Base-by-base conservation (phyloP, 2,113 vertebrate species). In the Chionomys nivalis region DNA sequence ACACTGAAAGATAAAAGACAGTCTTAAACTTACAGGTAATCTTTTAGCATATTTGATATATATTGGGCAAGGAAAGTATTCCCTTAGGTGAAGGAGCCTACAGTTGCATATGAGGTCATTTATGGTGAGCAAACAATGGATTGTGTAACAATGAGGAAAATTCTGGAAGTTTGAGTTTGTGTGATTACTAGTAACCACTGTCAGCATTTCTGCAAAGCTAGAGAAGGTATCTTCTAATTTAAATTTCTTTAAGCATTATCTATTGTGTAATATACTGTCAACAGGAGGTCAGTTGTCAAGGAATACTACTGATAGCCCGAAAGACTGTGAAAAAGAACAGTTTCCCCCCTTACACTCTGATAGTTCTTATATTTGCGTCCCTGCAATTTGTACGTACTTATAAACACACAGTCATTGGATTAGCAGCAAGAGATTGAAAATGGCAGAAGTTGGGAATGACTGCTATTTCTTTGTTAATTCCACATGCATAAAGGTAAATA, bases 401-500 rank as follows among this genome's bases (percentile, higher is more conserved):
- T 96, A 96, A 78, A 49, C 47, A 97, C 96, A 94, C 82, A 89
- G 86, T 94, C 93, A 95, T 93, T 98, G 96, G 97, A 98, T 89
- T 97, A 98, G 95, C 96, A 95, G 89, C 97, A 96, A 96, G 93
- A 98, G 89, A 97, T 95, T 98, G 97, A 97, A 97, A 98, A 98
- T 98, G 98, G 94, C 97, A 97, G 97, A 98, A 97, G 96, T 96
- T 98, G 98, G 98, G 87, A 97, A 98, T 97, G 97, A 98, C 96
- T 98, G 97, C 97, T 98, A 97, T 98, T 98, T 98, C 97, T 98
- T 97, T 98, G 96, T 96, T 94, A 96, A 97, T 98, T 98, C 97
- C 92, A 97, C 97, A 77, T 97, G 97, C 28, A 65, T 97, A 95
- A 98, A 98, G 98, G 98, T 98, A 98, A 98, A 97, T 98, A 94